Base-by-base conservation (phyloP, 1,140 invertebrate genomes). In the Neuroterus valhalla region DNA sequence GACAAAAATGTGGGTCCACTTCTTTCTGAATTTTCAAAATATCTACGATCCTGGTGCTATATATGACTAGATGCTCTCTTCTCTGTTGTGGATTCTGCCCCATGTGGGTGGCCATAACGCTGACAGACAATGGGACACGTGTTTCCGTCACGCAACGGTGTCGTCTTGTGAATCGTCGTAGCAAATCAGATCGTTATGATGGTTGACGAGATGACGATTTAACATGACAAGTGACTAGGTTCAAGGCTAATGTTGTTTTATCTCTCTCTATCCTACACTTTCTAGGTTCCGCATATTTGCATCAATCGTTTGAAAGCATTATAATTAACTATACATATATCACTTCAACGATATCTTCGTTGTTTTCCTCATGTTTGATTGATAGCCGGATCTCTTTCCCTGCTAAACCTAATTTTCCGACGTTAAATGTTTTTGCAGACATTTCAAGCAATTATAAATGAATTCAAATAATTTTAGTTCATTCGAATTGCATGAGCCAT, bases 121-220 rank as follows among this genome's bases (percentile, higher is more conserved):
- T 75, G 75, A 81, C 74, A 84, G 76, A 87, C 82, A 86, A 87
- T 86, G 78, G 80, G 82, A 86, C 81, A 81, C 82, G 74, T 84
- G 85, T 86, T 82, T 76, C 73, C 76, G 81, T 85, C 83, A 82
- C 84, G 84, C 81, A 83, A 79, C 82, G 82, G 77, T 84, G 84
- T 85, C 84, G 73, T 82, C 77, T 71, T 38, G 38, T 73, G 71
- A 72, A 77, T 76, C 78, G 71, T 77, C 70, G 67, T 68, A 73
- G 75, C 73, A 75, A 73, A 75, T 70, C 72, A 70, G 72, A 73
- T 80, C 50, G 70, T 77, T 77, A 71, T 71, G 75, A 77, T 73
- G 71, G 68, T 78, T 74, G 80, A 71, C 69, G 52, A 79, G 78
- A 82, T 46, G 71, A 62, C 23, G 31, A 62, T 31, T 62, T 26